Evolutionary conservation across 2,113 vertebrate genomes (phyloP).

Genomic region (Hippoglossus stenolepis): DNA sequence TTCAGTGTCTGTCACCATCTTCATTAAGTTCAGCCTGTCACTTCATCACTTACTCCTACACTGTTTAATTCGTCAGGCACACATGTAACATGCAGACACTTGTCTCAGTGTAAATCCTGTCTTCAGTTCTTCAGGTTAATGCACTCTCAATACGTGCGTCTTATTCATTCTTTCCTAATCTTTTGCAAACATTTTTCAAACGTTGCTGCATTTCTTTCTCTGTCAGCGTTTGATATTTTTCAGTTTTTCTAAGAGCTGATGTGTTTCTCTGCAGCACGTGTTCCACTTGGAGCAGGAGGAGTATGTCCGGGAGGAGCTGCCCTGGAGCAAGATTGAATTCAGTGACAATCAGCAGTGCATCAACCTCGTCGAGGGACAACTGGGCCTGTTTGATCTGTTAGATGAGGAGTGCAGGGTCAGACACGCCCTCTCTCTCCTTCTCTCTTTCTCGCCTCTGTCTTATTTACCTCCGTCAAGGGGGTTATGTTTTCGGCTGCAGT

Average conservation of each 20-base stretch:
- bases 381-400: conserved; percentile 84
- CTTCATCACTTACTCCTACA: background rate
- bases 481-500: no score
- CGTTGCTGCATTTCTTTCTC: no score
- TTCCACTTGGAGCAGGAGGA: conserved; percentile 88
- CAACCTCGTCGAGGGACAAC: conserved; percentile 80
- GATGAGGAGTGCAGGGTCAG: conserved; percentile 86
- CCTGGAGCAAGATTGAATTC: conserved; percentile 85
- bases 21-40: background rate
- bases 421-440: background rate
- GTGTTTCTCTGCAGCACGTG: conserved; percentile 76
- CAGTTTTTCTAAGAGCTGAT: background rate
- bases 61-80: background rate
- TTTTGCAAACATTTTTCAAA: background rate
- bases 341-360: conserved; percentile 85
- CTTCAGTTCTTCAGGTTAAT: no score
- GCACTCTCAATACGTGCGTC: no score
- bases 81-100: background rate
- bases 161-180: background rate
- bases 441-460: background rate
- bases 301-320: conserved; percentile 83
- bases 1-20: background rate
- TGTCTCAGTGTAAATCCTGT: background rate
- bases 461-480: no score
- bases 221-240: background rate